These are phyloP conservation scores for Helicoverpa armigera DNA, from an alignment of 1,140 invertebrate genomes.

Conservation along the genomic window DNA sequence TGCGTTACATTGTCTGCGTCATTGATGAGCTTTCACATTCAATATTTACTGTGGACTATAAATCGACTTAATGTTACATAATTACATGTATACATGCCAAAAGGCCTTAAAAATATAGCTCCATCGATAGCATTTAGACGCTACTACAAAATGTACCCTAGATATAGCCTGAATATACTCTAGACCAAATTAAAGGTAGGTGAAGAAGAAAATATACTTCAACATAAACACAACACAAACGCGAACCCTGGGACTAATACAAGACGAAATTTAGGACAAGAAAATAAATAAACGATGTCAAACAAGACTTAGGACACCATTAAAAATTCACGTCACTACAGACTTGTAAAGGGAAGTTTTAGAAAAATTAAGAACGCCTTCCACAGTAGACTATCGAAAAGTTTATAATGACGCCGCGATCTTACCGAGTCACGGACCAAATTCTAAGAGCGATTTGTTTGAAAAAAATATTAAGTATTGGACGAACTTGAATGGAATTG, in stretches of 20 bases:
- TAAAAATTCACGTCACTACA: slow-evolving; percentile 35
- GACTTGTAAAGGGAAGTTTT: slow-evolving; percentile 15
- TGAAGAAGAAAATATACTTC: too few relatives aligned
- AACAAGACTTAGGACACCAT: slow-evolving; percentile 4
- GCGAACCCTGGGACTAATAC: too few relatives aligned
- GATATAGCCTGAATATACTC: too few relatives aligned
- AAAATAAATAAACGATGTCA: neutral
- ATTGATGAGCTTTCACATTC: neutral
- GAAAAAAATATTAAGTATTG: slow-evolving; percentile 1
- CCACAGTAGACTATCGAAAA: slow-evolving; percentile 30
- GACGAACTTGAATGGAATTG: neutral
- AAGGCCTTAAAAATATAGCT: too few relatives aligned
- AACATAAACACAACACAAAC: too few relatives aligned
- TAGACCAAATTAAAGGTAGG: too few relatives aligned
- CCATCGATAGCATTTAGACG: too few relatives aligned
- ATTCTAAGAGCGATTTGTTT: neutral
- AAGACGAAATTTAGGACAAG: too few relatives aligned
- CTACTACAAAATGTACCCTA: too few relatives aligned
- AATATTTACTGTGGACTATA: neutral
- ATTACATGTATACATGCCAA: too few relatives aligned
- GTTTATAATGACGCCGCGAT: slow-evolving; percentile 29
- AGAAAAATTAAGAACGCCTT: slow-evolving; percentile 11
- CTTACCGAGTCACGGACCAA: neutral
- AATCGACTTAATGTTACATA: neutral
- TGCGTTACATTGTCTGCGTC: neutral